Conservation (phyloP, 2,113 vertebrate genomes). For the Sturnira hondurensis region DNA sequence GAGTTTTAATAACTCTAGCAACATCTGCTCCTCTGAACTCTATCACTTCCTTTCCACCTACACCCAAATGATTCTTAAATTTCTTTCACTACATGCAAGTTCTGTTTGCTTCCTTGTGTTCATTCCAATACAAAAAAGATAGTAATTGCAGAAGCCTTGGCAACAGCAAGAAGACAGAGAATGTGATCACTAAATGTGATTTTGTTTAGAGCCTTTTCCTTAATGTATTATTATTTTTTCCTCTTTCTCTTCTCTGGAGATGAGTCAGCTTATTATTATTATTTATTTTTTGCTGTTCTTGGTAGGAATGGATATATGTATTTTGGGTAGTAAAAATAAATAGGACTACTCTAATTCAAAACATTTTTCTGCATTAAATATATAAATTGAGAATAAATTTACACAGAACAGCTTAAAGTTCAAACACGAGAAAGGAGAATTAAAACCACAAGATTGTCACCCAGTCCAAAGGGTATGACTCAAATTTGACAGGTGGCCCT, state of each 20-base stretch:
- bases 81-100: constrained; percentile 58
- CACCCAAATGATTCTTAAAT: constrained; percentile 54
- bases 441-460: constrained; percentile 58
- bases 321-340: constrained; percentile 12
- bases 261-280: neutral
- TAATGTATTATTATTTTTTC: neutral
- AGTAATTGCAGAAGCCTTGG: constrained; percentile 67
- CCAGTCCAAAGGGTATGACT: constrained; percentile 37
- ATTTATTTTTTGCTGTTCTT: neutral
- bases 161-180: constrained; percentile 65
- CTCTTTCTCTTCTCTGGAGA: constrained; percentile 8
- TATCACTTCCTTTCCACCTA: constrained; percentile 65
- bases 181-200: constrained; percentile 49
- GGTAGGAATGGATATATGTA: neutral
- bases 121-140: constrained; percentile 41
- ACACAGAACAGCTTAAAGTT: constrained; percentile 23
- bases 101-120: constrained; percentile 65
- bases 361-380: neutral
- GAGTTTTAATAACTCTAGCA: constrained; percentile 76
- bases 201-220: constrained; percentile 23
- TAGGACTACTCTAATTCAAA: neutral
- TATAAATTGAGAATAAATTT: neutral
- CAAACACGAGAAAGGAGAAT: constrained; percentile 53
- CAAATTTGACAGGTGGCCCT: constrained; percentile 46
- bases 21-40: constrained; percentile 73